Percentiles rank a stretch among this genome's conserved stretches.
These are phyloP conservation scores for Marronus borbonicus DNA, from an alignment of 2,888 invertebrate genomes.

Conservation along the genomic window DNA sequence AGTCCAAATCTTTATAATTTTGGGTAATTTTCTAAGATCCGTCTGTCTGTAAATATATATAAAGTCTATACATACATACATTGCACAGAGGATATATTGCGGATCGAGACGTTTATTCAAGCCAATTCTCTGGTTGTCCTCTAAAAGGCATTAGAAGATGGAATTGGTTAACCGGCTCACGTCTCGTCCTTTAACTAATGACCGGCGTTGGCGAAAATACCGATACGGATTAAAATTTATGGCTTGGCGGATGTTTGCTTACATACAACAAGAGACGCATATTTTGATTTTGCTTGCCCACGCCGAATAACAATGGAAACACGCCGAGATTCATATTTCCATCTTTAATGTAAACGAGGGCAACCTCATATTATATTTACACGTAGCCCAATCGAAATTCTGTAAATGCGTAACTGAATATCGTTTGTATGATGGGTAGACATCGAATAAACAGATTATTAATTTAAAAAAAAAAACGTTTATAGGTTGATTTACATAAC, in stretches of 20 bases:
- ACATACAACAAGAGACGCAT: slow-evolving; percentile 22
- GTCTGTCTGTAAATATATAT: too few relatives aligned
- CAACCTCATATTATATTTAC: slow-evolving; percentile 6
- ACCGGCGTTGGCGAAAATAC: slow-evolving; percentile 40
- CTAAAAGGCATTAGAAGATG: slow-evolving; percentile 12
- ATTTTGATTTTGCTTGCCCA: slow-evolving; percentile 39
- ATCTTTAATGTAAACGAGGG: slow-evolving; percentile 30
- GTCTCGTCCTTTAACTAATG: slow-evolving; percentile 32
- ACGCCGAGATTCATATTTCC: slow-evolving; percentile 9
- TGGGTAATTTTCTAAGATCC: too few relatives aligned
- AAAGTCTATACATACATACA: too few relatives aligned
- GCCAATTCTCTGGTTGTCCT: neutral
- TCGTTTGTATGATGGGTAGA: neutral
- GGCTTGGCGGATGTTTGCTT: slow-evolving; percentile 27
- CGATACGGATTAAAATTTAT: slow-evolving; percentile 46
- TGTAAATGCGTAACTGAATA: slow-evolving; percentile 12
- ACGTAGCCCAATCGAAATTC: neutral
- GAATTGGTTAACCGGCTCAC: slow-evolving; percentile 22
- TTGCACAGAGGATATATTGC: neutral
- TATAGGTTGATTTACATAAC: neutral
- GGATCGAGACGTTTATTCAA: neutral
- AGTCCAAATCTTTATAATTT: too few relatives aligned
- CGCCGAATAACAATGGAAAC: slow-evolving; percentile 40
- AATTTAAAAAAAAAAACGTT: neutral
- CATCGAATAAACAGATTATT: neutral